These are phyloP conservation scores for Sebastes reedi DNA, from an alignment of 2,797 vertebrate genomes.

Conservation along the genomic window DNA sequence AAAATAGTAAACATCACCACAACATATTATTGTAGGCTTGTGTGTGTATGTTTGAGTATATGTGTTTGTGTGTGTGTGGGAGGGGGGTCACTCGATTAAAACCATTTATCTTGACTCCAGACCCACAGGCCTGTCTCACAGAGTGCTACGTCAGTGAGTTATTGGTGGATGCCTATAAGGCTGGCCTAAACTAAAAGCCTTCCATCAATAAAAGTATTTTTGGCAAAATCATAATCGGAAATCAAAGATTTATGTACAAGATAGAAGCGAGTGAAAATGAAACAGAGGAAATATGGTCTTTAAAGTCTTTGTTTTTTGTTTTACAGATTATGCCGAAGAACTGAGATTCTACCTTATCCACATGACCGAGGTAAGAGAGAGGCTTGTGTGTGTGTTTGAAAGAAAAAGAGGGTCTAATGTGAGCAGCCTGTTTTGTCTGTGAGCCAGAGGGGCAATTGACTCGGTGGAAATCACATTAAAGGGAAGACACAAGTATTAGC, in stretches of 20 bases:
- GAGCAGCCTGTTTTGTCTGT: constrained; percentile 38
- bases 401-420: constrained; percentile 32
- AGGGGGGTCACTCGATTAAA: constrained; percentile 47
- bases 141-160: constrained; percentile 31
- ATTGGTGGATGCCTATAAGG: constrained; percentile 24
- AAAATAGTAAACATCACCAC: constrained; percentile 27
- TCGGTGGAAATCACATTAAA: constrained; percentile 74
- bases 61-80: not conserved
- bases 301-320: constrained; percentile 23
- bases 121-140: constrained; percentile 41
- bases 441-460: constrained; percentile 65
- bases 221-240: constrained; percentile 22
- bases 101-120: constrained; percentile 56
- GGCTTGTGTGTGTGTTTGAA: not conserved
- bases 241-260: constrained; percentile 22
- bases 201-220: constrained; percentile 35
- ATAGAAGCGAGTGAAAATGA: not conserved
- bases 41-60: not conserved
- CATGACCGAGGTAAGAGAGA: constrained; percentile 92
- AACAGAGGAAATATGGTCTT: not conserved
- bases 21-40: not conserved
- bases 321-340: constrained; percentile 87
- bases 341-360: constrained; percentile 94
- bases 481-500: constrained; percentile 64
- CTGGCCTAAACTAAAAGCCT: constrained; percentile 49